These are phyloP conservation scores for Mesaphorura yosii DNA, from an alignment of 1,140 invertebrate species.

Conservation along the genomic window DNA sequence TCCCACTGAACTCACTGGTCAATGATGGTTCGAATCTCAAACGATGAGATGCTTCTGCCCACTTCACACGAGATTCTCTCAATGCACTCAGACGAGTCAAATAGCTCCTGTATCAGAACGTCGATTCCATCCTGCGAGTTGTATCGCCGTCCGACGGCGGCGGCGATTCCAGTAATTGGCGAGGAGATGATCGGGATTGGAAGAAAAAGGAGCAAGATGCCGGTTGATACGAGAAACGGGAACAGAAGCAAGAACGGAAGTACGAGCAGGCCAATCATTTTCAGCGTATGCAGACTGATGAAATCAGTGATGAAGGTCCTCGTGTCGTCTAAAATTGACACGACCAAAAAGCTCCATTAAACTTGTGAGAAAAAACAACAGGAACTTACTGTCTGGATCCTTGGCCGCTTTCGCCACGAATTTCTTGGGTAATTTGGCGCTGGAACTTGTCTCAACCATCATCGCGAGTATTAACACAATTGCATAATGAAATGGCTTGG, in stretches of 20 bases:
- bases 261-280: constrained; percentile 1
- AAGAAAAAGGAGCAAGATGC: not conserved
- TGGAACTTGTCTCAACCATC: no score
- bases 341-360: no score
- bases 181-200: constrained; percentile 2
- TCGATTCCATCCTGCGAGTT: not conserved
- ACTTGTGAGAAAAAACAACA: no score
- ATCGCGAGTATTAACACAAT: no score
- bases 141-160: constrained; percentile 1
- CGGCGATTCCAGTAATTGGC: not conserved
- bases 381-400: no score
- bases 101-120: not conserved
- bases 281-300: not conserved
- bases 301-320: no score
- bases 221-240: not conserved
- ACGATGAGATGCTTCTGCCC: not conserved
- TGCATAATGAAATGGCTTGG: no score
- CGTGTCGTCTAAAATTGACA: no score
- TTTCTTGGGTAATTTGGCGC: no score
- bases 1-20: constrained; percentile 14
- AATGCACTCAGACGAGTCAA: constrained; percentile 1
- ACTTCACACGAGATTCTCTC: constrained; percentile 8
- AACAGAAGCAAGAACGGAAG: constrained; percentile 8
- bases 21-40: constrained; percentile 1
- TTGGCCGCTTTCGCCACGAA: no score